Base-by-base conservation (phyloP, 2,888 invertebrate species). In the Mythimna impura region DNA sequence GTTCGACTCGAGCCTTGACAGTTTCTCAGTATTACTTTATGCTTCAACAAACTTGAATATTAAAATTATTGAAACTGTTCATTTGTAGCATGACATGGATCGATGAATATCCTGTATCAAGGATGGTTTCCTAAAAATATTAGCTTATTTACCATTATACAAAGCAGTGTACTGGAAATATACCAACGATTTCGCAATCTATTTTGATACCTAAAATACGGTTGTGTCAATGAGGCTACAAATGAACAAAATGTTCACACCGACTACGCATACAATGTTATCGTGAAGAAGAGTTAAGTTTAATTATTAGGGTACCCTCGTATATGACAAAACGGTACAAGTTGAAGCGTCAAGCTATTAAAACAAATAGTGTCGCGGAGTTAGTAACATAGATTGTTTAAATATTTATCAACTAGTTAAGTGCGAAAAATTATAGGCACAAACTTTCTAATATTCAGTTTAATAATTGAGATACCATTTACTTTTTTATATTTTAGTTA, bases 341-440 rank as follows among this genome's bases (percentile, higher is more conserved):
- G 76, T 79, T 71, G 40, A 87, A 89, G 89, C 88, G 72, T 86
- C 78, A 88, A 89, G 89, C 87, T 78, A 82, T 85, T 77, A 83
- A 85, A 86, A 86, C 65, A 80, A 83, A 81, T 79, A 55, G 85
- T 83, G 80, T 81, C 78, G 86, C 80, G 75, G 83, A 83, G 82
- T 89, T 89, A 88, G 87, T 87, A 86, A 84, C 83, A 86, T 78
- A 85, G 36, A 76, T 82, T 78, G 77, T 83, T 81, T 78, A 76
- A 77, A 72, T 68, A 73, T 81, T 81, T 55, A 74, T 81, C 58
- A 76, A 74, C 80, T 81, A 81, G 81, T 87, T 89, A 84, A 88
- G 88, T 87, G 88, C 88, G 86, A 82, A 86, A 87, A 86, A 84
- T 84, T 74, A 86, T 81, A 85, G 89, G 84, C 88, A 88, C 88